Base-by-base conservation (phyloP, 2,113 vertebrate species). In the Heptranchias perlo region DNA sequence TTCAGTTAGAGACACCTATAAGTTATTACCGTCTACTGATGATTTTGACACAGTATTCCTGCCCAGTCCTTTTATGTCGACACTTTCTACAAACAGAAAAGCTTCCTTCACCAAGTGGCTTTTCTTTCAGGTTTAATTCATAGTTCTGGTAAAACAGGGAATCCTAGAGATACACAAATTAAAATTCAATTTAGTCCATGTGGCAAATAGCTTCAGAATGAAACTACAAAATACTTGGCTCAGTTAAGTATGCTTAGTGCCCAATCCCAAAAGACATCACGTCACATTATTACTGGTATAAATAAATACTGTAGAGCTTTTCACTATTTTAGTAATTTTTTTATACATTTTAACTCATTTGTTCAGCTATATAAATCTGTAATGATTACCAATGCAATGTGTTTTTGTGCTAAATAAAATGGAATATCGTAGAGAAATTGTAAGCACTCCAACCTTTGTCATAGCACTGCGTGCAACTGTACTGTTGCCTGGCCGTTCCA, bases 21-120 rank as follows among this genome's bases (percentile, higher is more conserved):
- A 61, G 65, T 73, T 62, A 67, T 52, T 93, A 96, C 96, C 96
- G 89, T 54, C 89, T 96, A 52, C 96, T 96, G 82, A 96, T 52
- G 65, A 96, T 96, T 54, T 96, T 96, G n/a, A 96, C 96, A 61
- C 82, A 86, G 35, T 95, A 93, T 69, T 96, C 96, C 58, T 96
- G 61, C 39, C 89, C 96, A n/a, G 96, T 96, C 44, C 89, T 96
- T 52, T 96, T 96, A 73, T 96, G 96, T 69, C 49, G 84, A 67
- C 96, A 96, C 52, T 91, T 86, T 10, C 89, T 64, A 91, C 96
- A 96, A 67, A 96, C 89, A 94, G 96, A 96, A 69, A 96, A 96
- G n/a, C 96, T 96, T 89, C 96, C 96, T 76, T 96, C 96, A 67
- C 96, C 96, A 54, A 96, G 96, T 89, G 96, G 89, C 35, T 86